A percentile compares a stretch with the other conserved stretches of the same genome.
These are phyloP conservation scores for Hemicentrotus pulcherrimus DNA, from an alignment of 35 echinoderm and acorn worm genomes.

Conservation along the genomic window DNA sequence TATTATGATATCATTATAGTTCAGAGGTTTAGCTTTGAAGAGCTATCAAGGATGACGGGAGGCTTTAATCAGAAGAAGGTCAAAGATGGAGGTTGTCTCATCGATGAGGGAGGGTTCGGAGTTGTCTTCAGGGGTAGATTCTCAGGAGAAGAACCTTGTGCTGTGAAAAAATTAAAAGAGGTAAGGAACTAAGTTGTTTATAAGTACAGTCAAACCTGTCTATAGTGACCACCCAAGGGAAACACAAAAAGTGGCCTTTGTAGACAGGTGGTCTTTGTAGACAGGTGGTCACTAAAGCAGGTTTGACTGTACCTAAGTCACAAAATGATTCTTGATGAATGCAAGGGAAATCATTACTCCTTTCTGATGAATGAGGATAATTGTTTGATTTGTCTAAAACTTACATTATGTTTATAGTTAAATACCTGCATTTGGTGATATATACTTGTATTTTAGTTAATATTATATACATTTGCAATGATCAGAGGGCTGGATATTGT, in stretches of 20 bases:
- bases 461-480: too few species aligned
- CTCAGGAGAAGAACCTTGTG: conserved; percentile 45
- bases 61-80: conserved; percentile 45
- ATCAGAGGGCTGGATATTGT: too few species aligned
- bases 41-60: conserved; percentile 52
- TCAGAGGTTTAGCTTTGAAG: conserved; percentile 44
- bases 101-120: conserved; percentile 70
- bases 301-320: too few species aligned
- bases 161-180: conserved; percentile 69
- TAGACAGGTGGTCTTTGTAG: too few species aligned
- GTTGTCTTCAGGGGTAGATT: conserved; percentile 56
- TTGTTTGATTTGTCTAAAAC: background rate
- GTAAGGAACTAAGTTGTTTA: conserved; percentile 22
- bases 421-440: too few species aligned
- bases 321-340: background rate
- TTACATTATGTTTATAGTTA: too few species aligned
- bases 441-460: too few species aligned
- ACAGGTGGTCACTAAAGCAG: too few species aligned
- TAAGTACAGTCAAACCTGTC: too few species aligned
- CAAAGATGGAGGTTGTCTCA: conserved; percentile 50
- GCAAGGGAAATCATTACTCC: background rate
- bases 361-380: background rate
- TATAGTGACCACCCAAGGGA: too few species aligned
- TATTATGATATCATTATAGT: conserved; percentile 30
- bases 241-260: too few species aligned